Percentiles rank a stretch among this genome's conserved stretches.
These are phyloP conservation scores for Typhlichthys eigenmanni DNA, from an alignment of 2,797 vertebrate species.

Conservation along the genomic window DNA sequence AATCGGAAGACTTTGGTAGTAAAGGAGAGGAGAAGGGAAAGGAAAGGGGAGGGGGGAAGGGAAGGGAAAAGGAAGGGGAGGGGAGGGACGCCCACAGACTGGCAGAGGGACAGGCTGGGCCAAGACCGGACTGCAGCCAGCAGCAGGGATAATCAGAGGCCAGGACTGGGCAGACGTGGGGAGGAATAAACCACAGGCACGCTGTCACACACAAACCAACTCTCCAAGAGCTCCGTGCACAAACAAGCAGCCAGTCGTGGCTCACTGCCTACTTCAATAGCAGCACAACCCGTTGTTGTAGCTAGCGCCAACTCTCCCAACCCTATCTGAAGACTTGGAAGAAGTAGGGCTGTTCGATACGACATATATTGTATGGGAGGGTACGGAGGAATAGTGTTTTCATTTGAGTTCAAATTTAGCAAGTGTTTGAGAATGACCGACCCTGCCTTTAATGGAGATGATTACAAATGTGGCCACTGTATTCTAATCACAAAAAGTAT, in stretches of 20 bases:
- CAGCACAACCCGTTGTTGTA: slow-evolving; percentile 28
- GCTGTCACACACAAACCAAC: slow-evolving; percentile 14
- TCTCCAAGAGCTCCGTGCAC: slow-evolving; percentile 40
- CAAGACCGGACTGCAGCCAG: slow-evolving; percentile 48
- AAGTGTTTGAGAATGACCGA: not conserved
- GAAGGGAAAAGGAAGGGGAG: not conserved
- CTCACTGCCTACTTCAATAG: slow-evolving; percentile 24
- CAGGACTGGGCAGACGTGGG: slow-evolving; percentile 42
- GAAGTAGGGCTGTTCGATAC: slow-evolving; percentile 26
- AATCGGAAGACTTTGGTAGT: slow-evolving; percentile 25
- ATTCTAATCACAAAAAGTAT: too few relatives aligned
- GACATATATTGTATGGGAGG: slow-evolving; percentile 2
- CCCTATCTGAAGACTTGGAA: slow-evolving; percentile 30
- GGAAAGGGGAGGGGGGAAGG: not conserved
- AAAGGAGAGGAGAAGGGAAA: slow-evolving; percentile 2
- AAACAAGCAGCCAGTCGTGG: slow-evolving; percentile 50
- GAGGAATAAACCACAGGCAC: slow-evolving; percentile 49
- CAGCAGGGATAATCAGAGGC: slow-evolving; percentile 51
- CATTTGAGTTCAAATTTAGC: too few relatives aligned
- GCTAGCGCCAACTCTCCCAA: slow-evolving; percentile 20
- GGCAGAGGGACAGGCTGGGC: slow-evolving; percentile 32
- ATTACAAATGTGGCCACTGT: not conserved
- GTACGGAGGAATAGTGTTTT: not conserved
- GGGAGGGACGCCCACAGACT: slow-evolving; percentile 27
- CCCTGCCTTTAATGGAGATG: not conserved